Evolutionary conservation across 2,888 invertebrate species (phyloP).

Genomic region (Caenorhabditis sp.): DNA sequence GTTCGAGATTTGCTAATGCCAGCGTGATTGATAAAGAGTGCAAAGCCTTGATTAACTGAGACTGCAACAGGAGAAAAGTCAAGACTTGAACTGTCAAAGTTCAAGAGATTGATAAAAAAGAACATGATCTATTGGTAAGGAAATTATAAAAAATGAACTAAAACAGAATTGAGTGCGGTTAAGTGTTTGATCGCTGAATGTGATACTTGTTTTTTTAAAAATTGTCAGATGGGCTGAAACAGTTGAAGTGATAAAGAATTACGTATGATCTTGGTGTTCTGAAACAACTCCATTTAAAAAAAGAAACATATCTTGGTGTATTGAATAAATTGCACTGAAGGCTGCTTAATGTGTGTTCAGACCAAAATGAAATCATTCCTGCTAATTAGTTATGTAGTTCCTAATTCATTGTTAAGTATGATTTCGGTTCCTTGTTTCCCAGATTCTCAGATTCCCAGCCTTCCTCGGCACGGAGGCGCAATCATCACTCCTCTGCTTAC

Average conservation of each 20-base stretch:
- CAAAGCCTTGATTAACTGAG: conserved; percentile 1
- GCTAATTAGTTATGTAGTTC: background rate
- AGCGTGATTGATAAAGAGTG: conserved; percentile 20
- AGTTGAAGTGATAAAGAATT: conserved; percentile 4
- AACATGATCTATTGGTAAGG: background rate
- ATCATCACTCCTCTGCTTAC: conserved; percentile 23
- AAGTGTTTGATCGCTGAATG: background rate
- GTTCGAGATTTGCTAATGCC: conserved; percentile 39
- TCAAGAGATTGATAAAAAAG: conserved; percentile 16
- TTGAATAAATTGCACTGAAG: background rate
- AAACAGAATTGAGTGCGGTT: background rate
- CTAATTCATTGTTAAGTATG: background rate
- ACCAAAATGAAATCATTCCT: background rate
- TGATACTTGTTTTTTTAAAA: background rate
- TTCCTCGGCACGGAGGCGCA: background rate
- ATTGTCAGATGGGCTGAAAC: background rate
- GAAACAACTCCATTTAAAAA: background rate
- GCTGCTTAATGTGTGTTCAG: background rate
- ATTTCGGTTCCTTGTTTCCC: too few species aligned
- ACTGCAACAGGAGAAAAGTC: conserved; percentile 9
- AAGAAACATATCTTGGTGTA: background rate
- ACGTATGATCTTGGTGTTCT: conserved; percentile 1
- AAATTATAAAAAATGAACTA: background rate
- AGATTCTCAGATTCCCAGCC: background rate
- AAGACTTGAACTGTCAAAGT: conserved; percentile 48